These are phyloP conservation scores for Hypselothyrea guttata DNA, from an alignment of 2,888 invertebrate species.

Conservation along the genomic window DNA sequence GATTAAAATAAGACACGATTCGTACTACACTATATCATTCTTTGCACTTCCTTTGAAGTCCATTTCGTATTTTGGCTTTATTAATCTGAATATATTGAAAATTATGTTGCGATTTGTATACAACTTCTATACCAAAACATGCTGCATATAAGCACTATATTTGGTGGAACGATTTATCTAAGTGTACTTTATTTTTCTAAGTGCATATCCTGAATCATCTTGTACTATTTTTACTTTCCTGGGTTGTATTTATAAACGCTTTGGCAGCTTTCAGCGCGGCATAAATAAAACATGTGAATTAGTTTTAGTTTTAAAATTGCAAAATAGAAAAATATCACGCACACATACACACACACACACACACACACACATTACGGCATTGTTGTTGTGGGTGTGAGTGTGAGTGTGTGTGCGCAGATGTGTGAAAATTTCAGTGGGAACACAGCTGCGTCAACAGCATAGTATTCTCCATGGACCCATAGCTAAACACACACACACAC, in stretches of 20 bases:
- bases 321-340: slow-evolving; percentile 22
- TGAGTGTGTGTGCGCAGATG: slow-evolving; percentile 8
- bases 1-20: no score
- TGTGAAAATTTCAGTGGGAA: slow-evolving; percentile 47
- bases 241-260: slow-evolving; percentile 8
- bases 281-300: slow-evolving; percentile 53
- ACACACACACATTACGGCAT: neutral
- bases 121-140: no score
- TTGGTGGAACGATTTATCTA: neutral
- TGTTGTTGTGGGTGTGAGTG: neutral
- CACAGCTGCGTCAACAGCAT: slow-evolving; percentile 51
- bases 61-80: no score
- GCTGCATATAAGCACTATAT: no score
- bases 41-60: no score
- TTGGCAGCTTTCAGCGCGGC: slow-evolving; percentile 9
- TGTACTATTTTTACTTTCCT: neutral
- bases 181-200: no score
- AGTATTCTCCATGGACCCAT: slow-evolving; percentile 11
- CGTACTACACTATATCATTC: no score
- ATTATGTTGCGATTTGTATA: no score
- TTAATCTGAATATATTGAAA: no score
- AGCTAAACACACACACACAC: neutral
- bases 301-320: slow-evolving; percentile 46
- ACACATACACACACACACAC: slow-evolving; percentile 9
- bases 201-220: neutral